Percentiles rank a stretch among this genome's conserved stretches.
Evolutionary conservation across 37 sponge, comb jelly and placozoan species (phyloP).

Genomic region (Spongilla lacustris): DNA sequence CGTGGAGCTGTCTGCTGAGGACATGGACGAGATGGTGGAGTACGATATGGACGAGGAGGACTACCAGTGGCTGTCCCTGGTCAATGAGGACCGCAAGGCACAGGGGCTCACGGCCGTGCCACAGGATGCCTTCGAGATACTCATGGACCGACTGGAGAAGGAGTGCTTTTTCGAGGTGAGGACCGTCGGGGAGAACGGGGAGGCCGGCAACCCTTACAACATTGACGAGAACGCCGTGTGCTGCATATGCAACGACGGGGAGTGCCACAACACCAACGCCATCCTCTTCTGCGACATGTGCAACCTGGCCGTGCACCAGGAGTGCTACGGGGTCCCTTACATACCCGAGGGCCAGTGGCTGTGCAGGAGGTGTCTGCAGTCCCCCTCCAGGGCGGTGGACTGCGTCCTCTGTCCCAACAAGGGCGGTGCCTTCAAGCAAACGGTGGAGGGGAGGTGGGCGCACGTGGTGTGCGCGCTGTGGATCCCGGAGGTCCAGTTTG

Average conservation of each 20-base stretch:
- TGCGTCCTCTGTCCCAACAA: conserved; percentile 98
- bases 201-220: conserved; percentile 67
- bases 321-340: conserved; percentile 99
- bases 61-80: conserved; percentile 89
- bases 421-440: conserved; percentile 98
- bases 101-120: conserved; percentile 81
- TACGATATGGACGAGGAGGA: conserved; percentile 99
- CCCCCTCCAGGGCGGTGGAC: conserved; percentile 93
- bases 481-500: conserved; percentile 98
- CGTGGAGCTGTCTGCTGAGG: conserved; percentile 79
- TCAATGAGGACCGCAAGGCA: conserved; percentile 87
- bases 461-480: conserved; percentile 98
- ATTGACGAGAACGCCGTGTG: conserved; percentile 99
- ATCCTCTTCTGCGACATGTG: conserved; percentile 99
- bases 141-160: conserved; percentile 98
- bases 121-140: conserved; percentile 87
- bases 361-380: conserved; percentile 94
- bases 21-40: conserved; percentile 90
- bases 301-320: conserved; percentile 98
- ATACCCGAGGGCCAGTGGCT: conserved; percentile 99
- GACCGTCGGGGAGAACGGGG: conserved; percentile 27
- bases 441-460: conserved; percentile 89
- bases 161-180: conserved; percentile 94
- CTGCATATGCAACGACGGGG: conserved; percentile 98
- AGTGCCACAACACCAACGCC: conserved; percentile 98